Conservation (phyloP, 2,888 invertebrate species). For the Thymelicus lineola region DNA sequence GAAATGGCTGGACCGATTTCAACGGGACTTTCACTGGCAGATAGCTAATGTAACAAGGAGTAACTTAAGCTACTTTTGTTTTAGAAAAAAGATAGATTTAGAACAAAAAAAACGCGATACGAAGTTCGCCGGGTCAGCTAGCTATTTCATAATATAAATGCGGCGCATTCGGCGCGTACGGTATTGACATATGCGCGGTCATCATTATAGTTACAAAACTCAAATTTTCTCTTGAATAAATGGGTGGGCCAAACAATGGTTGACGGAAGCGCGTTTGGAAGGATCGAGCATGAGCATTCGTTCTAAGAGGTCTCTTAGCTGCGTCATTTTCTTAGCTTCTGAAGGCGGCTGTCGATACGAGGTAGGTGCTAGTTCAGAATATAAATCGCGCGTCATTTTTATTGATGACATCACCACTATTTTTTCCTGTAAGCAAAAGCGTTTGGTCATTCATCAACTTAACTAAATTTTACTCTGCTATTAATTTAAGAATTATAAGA, state of each 20-base stretch:
- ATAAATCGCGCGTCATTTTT: conserved; percentile 93
- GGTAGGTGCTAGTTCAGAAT: conserved; percentile 92
- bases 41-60: no score
- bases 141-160: no score
- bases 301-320: conserved; percentile 96
- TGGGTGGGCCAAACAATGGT: conserved; percentile 96
- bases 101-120: no score
- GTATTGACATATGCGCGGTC: not conserved
- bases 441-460: not conserved
- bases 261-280: conserved; percentile 95
- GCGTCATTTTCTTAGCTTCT: conserved; percentile 95
- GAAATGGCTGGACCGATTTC: no score
- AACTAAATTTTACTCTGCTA: not conserved
- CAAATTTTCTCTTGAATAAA: conserved; percentile 98
- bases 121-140: no score
- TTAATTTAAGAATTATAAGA: no score
- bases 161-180: no score
- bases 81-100: no score
- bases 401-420: conserved; percentile 97
- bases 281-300: conserved; percentile 96
- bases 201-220: conserved; percentile 1
- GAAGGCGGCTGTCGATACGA: conserved; percentile 95
- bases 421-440: conserved; percentile 92
- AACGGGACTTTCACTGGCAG: no score
- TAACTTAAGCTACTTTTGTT: no score